These are phyloP conservation scores for Campoletis raptor DNA, from an alignment of 2,888 invertebrate genomes.

Conservation along the genomic window DNA sequence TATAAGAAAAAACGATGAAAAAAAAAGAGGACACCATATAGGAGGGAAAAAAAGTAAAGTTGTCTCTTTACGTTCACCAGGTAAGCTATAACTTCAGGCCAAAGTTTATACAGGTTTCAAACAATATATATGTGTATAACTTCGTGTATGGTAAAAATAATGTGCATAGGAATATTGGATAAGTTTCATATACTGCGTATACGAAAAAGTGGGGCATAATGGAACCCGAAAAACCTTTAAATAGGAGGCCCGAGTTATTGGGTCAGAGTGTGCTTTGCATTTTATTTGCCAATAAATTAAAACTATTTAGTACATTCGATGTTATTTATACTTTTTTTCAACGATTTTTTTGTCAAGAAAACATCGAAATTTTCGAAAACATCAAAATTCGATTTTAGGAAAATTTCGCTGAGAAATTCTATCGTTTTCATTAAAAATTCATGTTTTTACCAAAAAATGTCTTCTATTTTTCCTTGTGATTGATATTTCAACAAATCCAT, in stretches of 20 bases:
- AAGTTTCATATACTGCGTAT: slow-evolving; percentile 2
- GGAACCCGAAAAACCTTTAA: background rate
- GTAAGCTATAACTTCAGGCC: background rate
- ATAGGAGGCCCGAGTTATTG: background rate
- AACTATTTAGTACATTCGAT: background rate
- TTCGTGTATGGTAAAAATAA: background rate
- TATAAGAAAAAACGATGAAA: background rate
- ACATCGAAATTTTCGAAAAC: background rate
- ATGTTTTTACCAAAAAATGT: too few relatives aligned
- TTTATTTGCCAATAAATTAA: background rate
- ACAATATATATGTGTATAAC: background rate
- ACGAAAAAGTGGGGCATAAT: background rate
- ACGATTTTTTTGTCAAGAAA: too few relatives aligned
- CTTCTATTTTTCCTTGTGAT: too few relatives aligned
- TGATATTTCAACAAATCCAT: too few relatives aligned
- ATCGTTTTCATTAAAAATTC: too few relatives aligned
- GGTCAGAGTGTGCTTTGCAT: background rate
- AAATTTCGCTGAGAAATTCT: background rate
- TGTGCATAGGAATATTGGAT: slow-evolving; percentile 11
- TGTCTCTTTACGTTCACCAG: slow-evolving; percentile 5
- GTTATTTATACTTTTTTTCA: too few relatives aligned
- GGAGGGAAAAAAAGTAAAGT: slow-evolving; percentile 10
- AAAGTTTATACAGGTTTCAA: slow-evolving; percentile 3
- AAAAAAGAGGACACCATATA: background rate
- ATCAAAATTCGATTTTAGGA: background rate